These are phyloP conservation scores for Pectinophora gossypiella DNA, from an alignment of 1,140 invertebrate genomes.

Conservation along the genomic window DNA sequence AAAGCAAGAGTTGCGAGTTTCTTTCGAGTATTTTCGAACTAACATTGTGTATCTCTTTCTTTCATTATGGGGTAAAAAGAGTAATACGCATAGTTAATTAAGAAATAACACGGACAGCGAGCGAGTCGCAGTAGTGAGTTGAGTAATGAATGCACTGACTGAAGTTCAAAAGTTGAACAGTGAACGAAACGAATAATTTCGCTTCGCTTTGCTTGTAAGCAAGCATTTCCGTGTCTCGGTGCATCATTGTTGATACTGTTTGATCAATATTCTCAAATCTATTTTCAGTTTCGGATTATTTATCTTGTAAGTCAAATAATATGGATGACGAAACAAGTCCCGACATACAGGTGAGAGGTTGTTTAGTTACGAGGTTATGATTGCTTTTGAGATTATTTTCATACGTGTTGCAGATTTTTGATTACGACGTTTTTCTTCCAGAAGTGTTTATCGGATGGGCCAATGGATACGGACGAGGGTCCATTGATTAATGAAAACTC, in stretches of 20 bases:
- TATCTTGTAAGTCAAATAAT: conserved; percentile 1
- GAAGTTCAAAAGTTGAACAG: too few relatives aligned
- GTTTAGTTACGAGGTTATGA: conserved; percentile 34
- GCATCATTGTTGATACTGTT: neutral
- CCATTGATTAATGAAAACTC: conserved; percentile 66
- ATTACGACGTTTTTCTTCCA: conserved; percentile 22
- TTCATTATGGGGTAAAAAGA: too few relatives aligned
- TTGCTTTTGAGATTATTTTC: neutral
- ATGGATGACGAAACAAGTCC: conserved; percentile 64
- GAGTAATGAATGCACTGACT: too few relatives aligned
- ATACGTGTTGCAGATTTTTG: conserved; percentile 7
- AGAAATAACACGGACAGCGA: too few relatives aligned
- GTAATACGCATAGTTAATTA: too few relatives aligned
- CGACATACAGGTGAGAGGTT: conserved; percentile 48
- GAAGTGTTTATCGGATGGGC: conserved; percentile 52
- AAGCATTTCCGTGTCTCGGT: neutral
- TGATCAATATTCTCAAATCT: neutral
- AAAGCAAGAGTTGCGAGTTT: too few relatives aligned
- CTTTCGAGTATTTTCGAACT: too few relatives aligned
- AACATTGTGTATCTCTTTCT: too few relatives aligned
- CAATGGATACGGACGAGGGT: conserved; percentile 64
- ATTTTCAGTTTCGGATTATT: neutral
- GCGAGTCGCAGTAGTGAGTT: too few relatives aligned
- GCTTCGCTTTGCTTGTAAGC: too few relatives aligned
- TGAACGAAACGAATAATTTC: too few relatives aligned